Conservation (phyloP, 2,113 vertebrate genomes). For the Cranoglanis bouderius region DNA sequence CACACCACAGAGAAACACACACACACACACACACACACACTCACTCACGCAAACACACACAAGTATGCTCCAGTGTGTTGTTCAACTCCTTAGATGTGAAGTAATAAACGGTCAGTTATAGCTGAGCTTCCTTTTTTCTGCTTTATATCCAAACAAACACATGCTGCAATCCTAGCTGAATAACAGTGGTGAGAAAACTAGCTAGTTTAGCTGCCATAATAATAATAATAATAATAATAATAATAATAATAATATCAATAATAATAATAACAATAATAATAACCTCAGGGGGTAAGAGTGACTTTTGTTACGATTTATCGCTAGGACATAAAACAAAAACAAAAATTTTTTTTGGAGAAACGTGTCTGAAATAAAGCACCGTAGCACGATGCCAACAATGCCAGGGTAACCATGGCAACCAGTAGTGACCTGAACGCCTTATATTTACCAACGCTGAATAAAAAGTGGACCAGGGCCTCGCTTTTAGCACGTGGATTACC, state of each 20-base stretch:
- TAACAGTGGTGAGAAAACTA: neutral
- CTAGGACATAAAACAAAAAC: neutral
- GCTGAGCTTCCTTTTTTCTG: neutral
- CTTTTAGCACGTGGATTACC: too few relatives aligned
- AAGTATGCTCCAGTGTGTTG: neutral
- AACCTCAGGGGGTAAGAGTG: too few relatives aligned
- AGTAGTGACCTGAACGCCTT: neutral
- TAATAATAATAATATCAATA: too few relatives aligned
- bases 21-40: conserved; percentile 34
- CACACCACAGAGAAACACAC: conserved; percentile 30
- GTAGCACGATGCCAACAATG: neutral
- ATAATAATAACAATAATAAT: too few relatives aligned
- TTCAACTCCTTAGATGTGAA: neutral
- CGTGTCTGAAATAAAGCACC: neutral
- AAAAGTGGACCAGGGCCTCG: too few relatives aligned
- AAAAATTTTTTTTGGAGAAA: neutral
- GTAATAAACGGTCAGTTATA: conserved; percentile 22
- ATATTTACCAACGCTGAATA: neutral
- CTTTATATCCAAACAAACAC: neutral
- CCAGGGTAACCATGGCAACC: neutral
- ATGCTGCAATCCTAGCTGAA: neutral
- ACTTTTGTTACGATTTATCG: neutral
- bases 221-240: neutral
- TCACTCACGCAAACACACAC: neutral
- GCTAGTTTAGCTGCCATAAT: neutral